These are phyloP conservation scores for Phalera bucephala DNA, from an alignment of 2,888 invertebrate genomes.

Conservation along the genomic window DNA sequence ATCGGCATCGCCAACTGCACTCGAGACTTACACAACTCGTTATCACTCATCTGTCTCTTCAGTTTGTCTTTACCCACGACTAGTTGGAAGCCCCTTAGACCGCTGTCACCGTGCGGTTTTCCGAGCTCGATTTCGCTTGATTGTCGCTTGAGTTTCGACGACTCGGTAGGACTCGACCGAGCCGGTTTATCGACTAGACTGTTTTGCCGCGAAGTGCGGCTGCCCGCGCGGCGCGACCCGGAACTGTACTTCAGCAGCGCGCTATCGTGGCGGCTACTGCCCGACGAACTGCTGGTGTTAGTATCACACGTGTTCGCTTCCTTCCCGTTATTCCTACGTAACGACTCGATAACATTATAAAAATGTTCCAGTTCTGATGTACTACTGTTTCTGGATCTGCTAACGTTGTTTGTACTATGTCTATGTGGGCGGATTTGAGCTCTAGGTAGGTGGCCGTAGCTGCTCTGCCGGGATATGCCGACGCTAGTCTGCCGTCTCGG, in stretches of 20 bases:
- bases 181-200: constrained; percentile 58
- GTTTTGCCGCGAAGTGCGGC: constrained; percentile 54
- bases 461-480: constrained; percentile 65
- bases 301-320: constrained; percentile 43
- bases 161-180: constrained; percentile 45
- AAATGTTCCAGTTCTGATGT: constrained; percentile 64
- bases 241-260: constrained; percentile 34
- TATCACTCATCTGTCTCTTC: constrained; percentile 71
- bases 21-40: constrained; percentile 61
- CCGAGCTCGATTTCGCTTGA: constrained; percentile 63
- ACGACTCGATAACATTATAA: constrained; percentile 67
- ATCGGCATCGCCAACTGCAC: constrained; percentile 71
- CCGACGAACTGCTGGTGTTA: constrained; percentile 62
- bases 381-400: constrained; percentile 53
- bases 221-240: constrained; percentile 27
- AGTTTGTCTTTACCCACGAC: constrained; percentile 69
- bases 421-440: constrained; percentile 61
- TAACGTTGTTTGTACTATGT: constrained; percentile 61
- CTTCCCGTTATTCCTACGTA: constrained; percentile 45
- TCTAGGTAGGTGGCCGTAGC: constrained; percentile 67
- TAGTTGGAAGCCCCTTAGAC: constrained; percentile 61
- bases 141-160: constrained; percentile 55
- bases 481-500: constrained; percentile 64
- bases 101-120: constrained; percentile 33
- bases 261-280: constrained; percentile 50